Evolutionary conservation across 2,888 invertebrate genomes (phyloP), one percentile per base, ranked within the genome.

Genomic region (Lasioglossum figueresi): DNA sequence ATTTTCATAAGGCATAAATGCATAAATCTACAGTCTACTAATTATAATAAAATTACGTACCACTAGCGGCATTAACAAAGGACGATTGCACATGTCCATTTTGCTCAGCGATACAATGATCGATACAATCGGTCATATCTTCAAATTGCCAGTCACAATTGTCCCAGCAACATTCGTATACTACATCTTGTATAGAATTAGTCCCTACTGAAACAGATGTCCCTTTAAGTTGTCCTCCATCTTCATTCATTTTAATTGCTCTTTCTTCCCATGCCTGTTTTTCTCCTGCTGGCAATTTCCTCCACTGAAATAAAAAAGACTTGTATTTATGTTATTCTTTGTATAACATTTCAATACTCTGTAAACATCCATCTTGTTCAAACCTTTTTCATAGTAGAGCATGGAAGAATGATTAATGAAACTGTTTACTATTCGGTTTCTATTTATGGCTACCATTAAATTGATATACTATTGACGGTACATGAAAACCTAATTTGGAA

Each of bases 261-360:
- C 97, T 96, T 94, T 99, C 99, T 95, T 99, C 99, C 97, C 99
- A 99, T 86, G 97, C 96, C 95, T 98, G 98, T 95, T 99, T 99
- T 89, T 98, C 98, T 80, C 97, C 96, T 0, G 98, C 96, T 0
- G 98, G 97, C 89, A 99, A 96, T 85, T 98, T 98, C 90, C 99
- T 97, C 99, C 99, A 99, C 96, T 99, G 97, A 77, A 89, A 90
- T 73, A 34, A 89, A 80, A 45, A 37, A 71, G 34, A 73, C 43
- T 82, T 34, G 77, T 80, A 68, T 82, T 82, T 56, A 59, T 37
- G 71, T 56, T 56, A 48, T 70, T 70, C 19, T 72, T 79, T 68
- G 19, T 37, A 16, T 4, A 45, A 70, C 10, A 56, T 66, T 72
- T 63, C 72, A 12, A 34, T 34, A 52, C 43, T 31, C n/a, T 74